phyloP scores from a whole-genome alignment of 2,113 vertebrate genomes.

The Platysteira castanea region DNA sequence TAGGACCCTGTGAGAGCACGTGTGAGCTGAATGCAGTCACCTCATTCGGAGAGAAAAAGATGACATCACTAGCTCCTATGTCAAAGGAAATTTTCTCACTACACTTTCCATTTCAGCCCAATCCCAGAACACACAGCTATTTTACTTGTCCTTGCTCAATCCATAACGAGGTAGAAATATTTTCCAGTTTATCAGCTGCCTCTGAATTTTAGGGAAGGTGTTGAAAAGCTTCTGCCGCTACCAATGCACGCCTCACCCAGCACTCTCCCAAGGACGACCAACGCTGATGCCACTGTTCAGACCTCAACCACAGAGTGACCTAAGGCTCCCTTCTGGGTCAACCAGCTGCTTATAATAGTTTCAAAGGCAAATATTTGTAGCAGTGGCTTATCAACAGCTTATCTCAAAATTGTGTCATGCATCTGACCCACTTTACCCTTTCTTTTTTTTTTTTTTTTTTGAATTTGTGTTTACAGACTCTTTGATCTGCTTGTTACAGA shows the following conservation, averaged over 20 bases:
- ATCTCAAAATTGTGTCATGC: neutral
- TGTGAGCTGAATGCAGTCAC: neutral
- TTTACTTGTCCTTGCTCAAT: neutral
- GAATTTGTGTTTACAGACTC: neutral
- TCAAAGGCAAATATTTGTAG: slow-evolving; percentile 9
- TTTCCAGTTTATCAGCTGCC: neutral
- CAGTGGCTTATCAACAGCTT: slow-evolving; percentile 24
- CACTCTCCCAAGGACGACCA: accelerated
- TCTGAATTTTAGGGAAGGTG: neutral
- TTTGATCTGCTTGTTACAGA: neutral
- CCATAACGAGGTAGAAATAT: neutral
- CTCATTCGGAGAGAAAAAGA: neutral
- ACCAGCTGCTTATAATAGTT: neutral
- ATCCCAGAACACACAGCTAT: neutral
- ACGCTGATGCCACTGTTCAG: neutral
- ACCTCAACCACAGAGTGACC: neutral
- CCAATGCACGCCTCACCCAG: accelerated
- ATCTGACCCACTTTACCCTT: neutral
- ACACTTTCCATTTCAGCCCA: neutral
- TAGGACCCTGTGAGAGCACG: accelerated
- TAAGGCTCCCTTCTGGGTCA: neutral
- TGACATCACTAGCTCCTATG: neutral
- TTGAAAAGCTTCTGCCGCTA: neutral
- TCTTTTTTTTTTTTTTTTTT: neutral
- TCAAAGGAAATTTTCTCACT: neutral